Base-by-base conservation (phyloP, 2,888 invertebrate genomes). In the Sericinus montela region DNA sequence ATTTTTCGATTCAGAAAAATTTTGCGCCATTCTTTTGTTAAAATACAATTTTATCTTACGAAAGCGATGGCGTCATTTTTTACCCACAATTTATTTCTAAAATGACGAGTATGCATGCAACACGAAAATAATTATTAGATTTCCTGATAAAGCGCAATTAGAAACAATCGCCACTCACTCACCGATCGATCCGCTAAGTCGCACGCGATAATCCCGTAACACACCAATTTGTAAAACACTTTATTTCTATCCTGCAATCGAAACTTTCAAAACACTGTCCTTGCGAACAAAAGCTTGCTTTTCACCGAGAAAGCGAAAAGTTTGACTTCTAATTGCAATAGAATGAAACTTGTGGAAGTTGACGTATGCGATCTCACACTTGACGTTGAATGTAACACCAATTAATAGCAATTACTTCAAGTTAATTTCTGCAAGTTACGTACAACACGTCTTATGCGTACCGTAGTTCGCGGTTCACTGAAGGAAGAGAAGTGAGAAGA, bases 401-500 rank as follows among this genome's bases (percentile, higher is more conserved):
- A 75, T 78, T 65, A 68, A 58, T 58, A 62, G 63, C 58, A 61
- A 55, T 65, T 55, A 62, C 53, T 23, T 19, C 36, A 14, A 36
- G 23, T 38, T 25, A 25, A 15, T 47, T 53, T 47, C 49, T 52
- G 51, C 49, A 41, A 56, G 62, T 51, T 55, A 41, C 48, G 51
- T 55, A 45, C 46, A 44, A 54, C 59, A 67, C 74, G 75, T 72
- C 57, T 60, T 63, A 59, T 53, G 57, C 39, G 58, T 64, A 59
- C 69, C 65, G 71, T 67, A 67, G 71, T 67, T 69, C 79, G 79
- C 82, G 81, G 77, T 72, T 76, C 67, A 86, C 87, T 87, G 71
- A 69, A 75, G 78, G 67, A 72, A 75, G 67, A 63, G 75, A 80
- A 76, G 70, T 72, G 75, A 75, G 80, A 75, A 69, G 77, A 85